A percentile compares a stretch with the other conserved stretches of the same genome.
Evolutionary conservation across 2,113 vertebrate genomes (phyloP).

Genomic region (Opisthocomus hoazin): DNA sequence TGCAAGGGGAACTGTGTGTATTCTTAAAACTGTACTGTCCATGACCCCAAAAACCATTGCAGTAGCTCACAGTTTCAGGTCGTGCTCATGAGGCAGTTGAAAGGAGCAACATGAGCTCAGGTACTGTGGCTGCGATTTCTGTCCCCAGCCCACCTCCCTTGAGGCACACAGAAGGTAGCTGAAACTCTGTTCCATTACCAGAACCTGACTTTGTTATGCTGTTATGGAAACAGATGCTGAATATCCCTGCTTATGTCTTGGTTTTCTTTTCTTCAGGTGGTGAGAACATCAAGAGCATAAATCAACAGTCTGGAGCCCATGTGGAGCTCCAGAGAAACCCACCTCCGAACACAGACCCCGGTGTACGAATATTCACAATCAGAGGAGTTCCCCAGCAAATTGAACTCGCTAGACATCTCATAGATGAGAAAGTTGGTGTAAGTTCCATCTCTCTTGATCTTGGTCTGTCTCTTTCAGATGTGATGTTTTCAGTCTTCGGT

Average conservation of each 20-base stretch:
- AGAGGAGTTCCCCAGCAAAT: conserved; percentile 91
- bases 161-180: neutral
- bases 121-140: neutral
- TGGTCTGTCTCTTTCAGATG: neutral
- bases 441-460: conserved; percentile 49
- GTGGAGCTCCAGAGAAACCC: conserved; percentile 97
- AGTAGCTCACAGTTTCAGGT: neutral
- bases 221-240: neutral
- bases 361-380: conserved; percentile 93
- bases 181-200: neutral
- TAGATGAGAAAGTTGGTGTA: conserved; percentile 98
- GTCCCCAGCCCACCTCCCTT: neutral
- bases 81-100: neutral
- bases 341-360: conserved; percentile 92
- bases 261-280: conserved; percentile 76
- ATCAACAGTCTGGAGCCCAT: conserved; percentile 95
- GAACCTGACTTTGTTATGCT: neutral
- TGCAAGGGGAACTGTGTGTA: accelerated
- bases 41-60: accelerated
- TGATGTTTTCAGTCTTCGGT: neutral
- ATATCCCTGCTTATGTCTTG: neutral
- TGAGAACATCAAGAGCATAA: conserved; percentile 98
- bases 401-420: conserved; percentile 93
- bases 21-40: neutral
- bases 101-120: neutral